Base-by-base conservation (phyloP, 2,888 invertebrate species). In the Leucozona laternaria region DNA sequence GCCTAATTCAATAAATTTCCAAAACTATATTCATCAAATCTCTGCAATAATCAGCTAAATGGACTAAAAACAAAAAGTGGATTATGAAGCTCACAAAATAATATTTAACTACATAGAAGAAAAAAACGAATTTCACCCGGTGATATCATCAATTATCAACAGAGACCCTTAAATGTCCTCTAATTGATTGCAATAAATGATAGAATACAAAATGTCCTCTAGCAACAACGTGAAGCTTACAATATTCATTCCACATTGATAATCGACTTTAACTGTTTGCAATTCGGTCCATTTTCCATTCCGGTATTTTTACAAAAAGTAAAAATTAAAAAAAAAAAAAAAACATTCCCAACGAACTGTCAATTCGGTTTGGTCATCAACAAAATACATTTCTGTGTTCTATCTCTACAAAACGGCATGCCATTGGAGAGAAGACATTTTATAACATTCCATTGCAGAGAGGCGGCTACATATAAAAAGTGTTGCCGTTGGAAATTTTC, bases 111-210 rank as follows among this genome's bases (percentile, higher is more conserved):
- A n/a, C 8, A 57, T 11, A 20, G 17, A 31, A 34, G 8, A 11
- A 20, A 57, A 34, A 57, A 57, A n/a, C 13, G 13, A 45, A 22
- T 28, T 48, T 48, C 45, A 28, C 15, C 64, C 31, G 1, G 20
- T 48, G 22, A 48, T 66, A 31, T 28, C 48, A 66, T 66, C 48
- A 48, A 64, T 48, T 48, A 48, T 48, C 48, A 66, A 66, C 66
- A 48, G 31, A 66, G 4, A 8, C 15, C 31, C 31, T 31, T 20
- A 11, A 17, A 28, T 48, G 48, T 48, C 20, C 45, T 8, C 66
- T 31, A 66, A 66, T 66, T 48, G 48, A 66, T 66, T 66, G 66
- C 66, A 28, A 66, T 66, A 66, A 66, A 66, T 66, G 66, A 31
- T 48, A 66, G 48, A 31, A 66, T 66, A 25, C 48, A 20, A 66